These are phyloP conservation scores for Amiota mariae DNA, from an alignment of 2,888 invertebrate genomes.

Conservation along the genomic window DNA sequence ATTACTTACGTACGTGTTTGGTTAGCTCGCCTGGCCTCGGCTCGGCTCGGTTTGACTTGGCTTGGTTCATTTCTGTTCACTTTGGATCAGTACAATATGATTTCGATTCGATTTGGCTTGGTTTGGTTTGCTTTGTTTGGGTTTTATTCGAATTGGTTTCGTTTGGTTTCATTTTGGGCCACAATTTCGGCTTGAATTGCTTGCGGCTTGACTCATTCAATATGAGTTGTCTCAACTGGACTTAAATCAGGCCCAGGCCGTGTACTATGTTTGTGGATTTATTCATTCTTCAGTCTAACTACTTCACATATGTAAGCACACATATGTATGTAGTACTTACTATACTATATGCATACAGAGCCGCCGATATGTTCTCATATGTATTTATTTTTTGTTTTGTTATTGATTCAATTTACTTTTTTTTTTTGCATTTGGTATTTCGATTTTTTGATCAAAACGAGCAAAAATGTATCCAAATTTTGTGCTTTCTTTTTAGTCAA, in stretches of 20 bases:
- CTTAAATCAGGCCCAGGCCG: too few relatives aligned
- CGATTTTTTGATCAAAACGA: slow-evolving; percentile 42
- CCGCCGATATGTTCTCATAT: background rate
- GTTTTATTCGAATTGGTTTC: background rate
- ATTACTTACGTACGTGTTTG: slow-evolving; percentile 54
- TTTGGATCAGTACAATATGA: slow-evolving; percentile 13
- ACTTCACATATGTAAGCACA: too few relatives aligned
- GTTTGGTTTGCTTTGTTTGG: too few relatives aligned
- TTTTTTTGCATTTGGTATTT: slow-evolving; percentile 12
- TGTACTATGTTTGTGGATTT: too few relatives aligned
- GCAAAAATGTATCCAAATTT: slow-evolving; percentile 55
- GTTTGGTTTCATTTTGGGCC: background rate
- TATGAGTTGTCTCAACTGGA: too few relatives aligned
- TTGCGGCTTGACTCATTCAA: background rate
- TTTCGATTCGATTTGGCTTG: background rate
- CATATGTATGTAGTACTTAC: too few relatives aligned
- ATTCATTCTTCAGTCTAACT: too few relatives aligned
- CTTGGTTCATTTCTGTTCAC: slow-evolving; percentile 11
- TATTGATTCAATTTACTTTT: slow-evolving; percentile 54
- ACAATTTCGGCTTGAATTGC: background rate
- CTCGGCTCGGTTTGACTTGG: background rate
- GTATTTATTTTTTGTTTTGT: background rate
- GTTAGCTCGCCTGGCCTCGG: background rate
- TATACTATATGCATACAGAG: too few relatives aligned
- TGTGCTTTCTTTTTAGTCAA: slow-evolving; percentile 39